Percentiles rank a stretch among this genome's conserved stretches.
These are phyloP conservation scores for Malacosoma neustria DNA, from an alignment of 2,888 invertebrate genomes.

Conservation along the genomic window DNA sequence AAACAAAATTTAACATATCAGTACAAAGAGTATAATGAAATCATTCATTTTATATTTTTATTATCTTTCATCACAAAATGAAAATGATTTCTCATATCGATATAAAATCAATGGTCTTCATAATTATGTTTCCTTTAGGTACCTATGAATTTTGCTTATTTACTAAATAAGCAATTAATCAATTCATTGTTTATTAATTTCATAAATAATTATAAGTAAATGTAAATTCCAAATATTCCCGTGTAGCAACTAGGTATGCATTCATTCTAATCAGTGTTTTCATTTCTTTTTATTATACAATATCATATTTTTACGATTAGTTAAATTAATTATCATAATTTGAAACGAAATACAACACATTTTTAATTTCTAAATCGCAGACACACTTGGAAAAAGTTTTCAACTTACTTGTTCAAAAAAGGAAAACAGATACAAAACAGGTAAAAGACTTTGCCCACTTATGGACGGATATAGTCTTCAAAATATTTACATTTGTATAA, in stretches of 20 bases:
- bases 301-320: neutral
- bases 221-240: neutral
- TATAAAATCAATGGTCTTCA: neutral
- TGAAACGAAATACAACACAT: constrained; percentile 17
- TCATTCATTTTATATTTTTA: constrained; percentile 11
- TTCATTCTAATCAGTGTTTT: neutral
- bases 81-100: neutral
- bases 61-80: neutral
- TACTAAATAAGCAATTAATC: too few species aligned
- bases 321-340: neutral
- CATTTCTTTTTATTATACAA: neutral
- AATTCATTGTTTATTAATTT: too few species aligned
- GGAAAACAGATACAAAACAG: neutral
- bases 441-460: neutral
- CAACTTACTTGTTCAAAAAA: neutral
- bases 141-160: too few species aligned
- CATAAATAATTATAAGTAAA: neutral
- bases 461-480: too few species aligned
- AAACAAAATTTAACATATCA: constrained; percentile 56
- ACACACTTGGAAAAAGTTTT: neutral
- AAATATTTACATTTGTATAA: too few species aligned
- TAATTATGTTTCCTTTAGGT: neutral
- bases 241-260: neutral
- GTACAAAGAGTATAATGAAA: constrained; percentile 68
- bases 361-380: neutral